phyloP scores from a whole-genome alignment of 1,140 invertebrate species.

The Aphis craccivora region DNA sequence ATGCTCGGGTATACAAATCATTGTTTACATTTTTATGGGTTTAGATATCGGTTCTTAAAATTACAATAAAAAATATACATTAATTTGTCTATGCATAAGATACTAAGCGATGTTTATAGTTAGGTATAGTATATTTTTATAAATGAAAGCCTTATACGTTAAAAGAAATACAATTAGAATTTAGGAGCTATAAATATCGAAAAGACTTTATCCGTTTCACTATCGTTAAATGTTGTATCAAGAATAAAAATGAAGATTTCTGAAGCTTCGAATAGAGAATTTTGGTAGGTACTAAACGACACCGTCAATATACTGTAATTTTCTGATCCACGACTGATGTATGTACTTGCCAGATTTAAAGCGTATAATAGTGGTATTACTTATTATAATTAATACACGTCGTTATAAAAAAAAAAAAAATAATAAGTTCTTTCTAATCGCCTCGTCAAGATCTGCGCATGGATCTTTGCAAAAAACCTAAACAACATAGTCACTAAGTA shows the following conservation, averaged over 20 bases:
- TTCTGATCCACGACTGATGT: background rate
- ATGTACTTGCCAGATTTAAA: background rate
- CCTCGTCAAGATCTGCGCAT: too few relatives aligned
- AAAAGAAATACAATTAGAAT: too few relatives aligned
- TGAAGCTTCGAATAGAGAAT: background rate
- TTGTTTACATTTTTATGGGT: background rate
- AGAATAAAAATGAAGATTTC: background rate
- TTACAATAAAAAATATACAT: background rate
- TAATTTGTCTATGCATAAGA: too few relatives aligned
- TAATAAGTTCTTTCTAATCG: background rate
- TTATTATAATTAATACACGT: background rate
- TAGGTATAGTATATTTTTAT: too few relatives aligned
- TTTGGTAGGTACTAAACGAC: background rate
- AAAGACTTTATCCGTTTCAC: background rate
- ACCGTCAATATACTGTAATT: background rate
- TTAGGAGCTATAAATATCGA: too few relatives aligned
- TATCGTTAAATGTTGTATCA: background rate
- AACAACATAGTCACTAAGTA: background rate
- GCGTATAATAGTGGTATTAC: background rate
- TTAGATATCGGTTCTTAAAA: background rate
- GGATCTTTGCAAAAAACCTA: background rate
- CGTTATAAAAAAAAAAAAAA: background rate
- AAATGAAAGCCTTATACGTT: too few relatives aligned
- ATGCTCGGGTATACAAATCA: background rate
- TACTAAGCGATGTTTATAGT: too few relatives aligned